Evolutionary conservation across 2,797 vertebrate species (phyloP).

Genomic region (Neosalanx taihuensis): DNA sequence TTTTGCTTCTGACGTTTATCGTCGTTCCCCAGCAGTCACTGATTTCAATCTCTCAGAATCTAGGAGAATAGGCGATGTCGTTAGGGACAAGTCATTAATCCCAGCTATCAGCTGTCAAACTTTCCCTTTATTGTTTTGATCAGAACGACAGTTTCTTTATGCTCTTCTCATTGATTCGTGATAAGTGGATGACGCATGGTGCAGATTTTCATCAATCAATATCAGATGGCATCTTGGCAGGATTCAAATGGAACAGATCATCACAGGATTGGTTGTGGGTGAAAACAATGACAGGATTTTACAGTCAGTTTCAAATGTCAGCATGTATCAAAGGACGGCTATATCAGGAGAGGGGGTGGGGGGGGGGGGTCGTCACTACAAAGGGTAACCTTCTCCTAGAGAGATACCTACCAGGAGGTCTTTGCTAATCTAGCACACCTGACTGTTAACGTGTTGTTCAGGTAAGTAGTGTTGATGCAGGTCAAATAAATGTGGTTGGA

Average conservation of each 20-base stretch:
- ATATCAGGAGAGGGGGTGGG: slow-evolving; percentile 18
- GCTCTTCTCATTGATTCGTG: slow-evolving; percentile 15
- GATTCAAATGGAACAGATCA: slow-evolving; percentile 24
- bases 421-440: too few relatives aligned
- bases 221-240: slow-evolving; percentile 34
- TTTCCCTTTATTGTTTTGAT: not conserved
- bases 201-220: slow-evolving; percentile 25
- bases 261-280: slow-evolving; percentile 21
- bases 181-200: not conserved
- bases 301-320: slow-evolving; percentile 50
- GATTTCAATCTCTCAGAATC: not conserved
- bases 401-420: too few relatives aligned
- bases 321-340: slow-evolving; percentile 17
- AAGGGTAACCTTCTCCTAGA: too few relatives aligned
- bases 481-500: too few relatives aligned
- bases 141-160: not conserved
- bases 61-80: slow-evolving; percentile 10
- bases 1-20: not conserved
- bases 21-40: not conserved
- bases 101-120: slow-evolving; percentile 1
- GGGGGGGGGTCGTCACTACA: too few relatives aligned
- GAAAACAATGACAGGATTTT: slow-evolving; percentile 32
- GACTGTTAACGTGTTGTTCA: too few relatives aligned
- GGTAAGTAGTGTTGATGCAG: too few relatives aligned
- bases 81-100: not conserved